Conservation (phyloP, 2,888 invertebrate genomes). For the Eristalis intricaria region DNA sequence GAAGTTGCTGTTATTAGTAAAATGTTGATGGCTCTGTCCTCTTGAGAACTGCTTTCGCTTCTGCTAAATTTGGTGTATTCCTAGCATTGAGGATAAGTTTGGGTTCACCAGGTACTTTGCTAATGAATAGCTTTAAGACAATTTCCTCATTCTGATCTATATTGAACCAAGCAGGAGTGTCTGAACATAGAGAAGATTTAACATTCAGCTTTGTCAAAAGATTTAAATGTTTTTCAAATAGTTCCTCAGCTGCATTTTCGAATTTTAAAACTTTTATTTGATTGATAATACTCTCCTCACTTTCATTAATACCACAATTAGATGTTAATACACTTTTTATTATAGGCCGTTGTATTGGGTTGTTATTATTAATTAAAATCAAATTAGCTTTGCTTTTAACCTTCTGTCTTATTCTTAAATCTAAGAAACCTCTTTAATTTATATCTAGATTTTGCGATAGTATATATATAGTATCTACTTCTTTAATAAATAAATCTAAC, state of each 20-base stretch:
- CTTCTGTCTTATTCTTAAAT: too few species aligned
- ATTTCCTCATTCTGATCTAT: neutral
- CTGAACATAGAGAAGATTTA: neutral
- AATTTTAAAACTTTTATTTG: too few species aligned
- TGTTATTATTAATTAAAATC: too few species aligned
- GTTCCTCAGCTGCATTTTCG: neutral
- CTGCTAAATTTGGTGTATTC: neutral
- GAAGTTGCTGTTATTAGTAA: too few species aligned
- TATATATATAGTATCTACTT: neutral
- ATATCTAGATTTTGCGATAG: neutral
- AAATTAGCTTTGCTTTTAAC: too few species aligned
- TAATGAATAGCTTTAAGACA: neutral
- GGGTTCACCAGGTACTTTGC: neutral
- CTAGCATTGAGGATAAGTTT: neutral
- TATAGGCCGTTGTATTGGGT: too few species aligned
- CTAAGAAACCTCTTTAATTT: neutral
- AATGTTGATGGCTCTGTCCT: too few species aligned
- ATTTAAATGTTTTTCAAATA: neutral
- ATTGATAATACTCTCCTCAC: neutral
- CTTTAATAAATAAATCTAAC: neutral
- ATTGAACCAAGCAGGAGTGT: too few species aligned
- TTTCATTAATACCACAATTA: slow-evolving; percentile 3
- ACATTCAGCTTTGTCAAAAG: neutral
- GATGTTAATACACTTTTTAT: neutral
- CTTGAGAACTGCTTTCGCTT: neutral